A percentile compares a stretch with the other conserved stretches of the same genome.
phyloP scores from a whole-genome alignment of 2,113 vertebrate genomes.

The Cyanoliseus patagonus region DNA sequence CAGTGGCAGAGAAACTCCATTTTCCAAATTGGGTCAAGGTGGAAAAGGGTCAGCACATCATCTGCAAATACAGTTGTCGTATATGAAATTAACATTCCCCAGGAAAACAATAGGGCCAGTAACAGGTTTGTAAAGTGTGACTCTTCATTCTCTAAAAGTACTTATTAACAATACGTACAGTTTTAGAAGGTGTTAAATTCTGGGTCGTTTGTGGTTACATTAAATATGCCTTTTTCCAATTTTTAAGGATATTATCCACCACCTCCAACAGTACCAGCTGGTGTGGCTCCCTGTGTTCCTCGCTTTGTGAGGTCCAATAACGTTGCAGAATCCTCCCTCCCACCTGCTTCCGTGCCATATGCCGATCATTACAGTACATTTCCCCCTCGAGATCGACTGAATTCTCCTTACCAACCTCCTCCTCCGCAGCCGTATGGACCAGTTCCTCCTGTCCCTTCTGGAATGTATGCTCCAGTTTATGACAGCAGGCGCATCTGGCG shows the following conservation, averaged over 20 bases:
- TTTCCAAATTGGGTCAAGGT: background rate
- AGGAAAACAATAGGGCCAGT: background rate
- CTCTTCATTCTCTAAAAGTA: background rate
- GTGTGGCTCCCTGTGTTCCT: conserved; percentile 86
- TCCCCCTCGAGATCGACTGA: conserved; percentile 86
- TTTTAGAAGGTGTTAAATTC: conserved; percentile 25
- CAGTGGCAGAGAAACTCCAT: background rate
- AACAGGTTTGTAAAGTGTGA: background rate
- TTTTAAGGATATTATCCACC: conserved; percentile 88
- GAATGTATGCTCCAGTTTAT: conserved; percentile 92
- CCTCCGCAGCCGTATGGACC: conserved; percentile 86
- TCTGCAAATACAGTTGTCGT: background rate
- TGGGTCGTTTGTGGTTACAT: conserved; percentile 42
- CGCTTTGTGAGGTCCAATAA: conserved; percentile 90
- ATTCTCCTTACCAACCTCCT: conserved; percentile 81
- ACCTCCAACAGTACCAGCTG: conserved; percentile 83
- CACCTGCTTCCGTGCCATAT: conserved; percentile 85
- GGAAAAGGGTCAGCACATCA: background rate
- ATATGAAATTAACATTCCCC: background rate
- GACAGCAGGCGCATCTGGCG: conserved; percentile 96
- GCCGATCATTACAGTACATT: conserved; percentile 81
- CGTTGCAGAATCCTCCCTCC: conserved; percentile 87
- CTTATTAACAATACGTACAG: background rate
- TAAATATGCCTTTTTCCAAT: conserved; percentile 66
- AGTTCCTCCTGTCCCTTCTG: conserved; percentile 83